Percentiles rank a stretch among this genome's conserved stretches.
phyloP scores from a whole-genome alignment of 2,113 vertebrate species.

The Neopipo cinnamomea region DNA sequence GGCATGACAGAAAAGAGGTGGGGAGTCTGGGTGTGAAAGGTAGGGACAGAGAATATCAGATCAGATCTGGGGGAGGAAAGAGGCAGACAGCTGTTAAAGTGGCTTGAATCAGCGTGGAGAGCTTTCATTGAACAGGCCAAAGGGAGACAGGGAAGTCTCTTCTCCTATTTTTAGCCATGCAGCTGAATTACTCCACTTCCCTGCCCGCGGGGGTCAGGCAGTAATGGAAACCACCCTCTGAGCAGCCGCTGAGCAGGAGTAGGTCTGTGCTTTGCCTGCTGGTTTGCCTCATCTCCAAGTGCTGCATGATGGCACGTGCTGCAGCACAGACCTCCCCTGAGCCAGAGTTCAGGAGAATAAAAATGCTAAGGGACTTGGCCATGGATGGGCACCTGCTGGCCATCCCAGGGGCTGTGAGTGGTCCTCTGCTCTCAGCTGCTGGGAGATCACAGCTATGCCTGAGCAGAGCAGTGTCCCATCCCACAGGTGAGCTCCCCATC shows the following conservation, averaged over 20 bases:
- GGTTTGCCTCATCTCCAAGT: neutral
- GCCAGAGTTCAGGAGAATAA: neutral
- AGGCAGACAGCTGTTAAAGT: neutral
- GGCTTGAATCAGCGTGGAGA: neutral
- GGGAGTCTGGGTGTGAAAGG: neutral
- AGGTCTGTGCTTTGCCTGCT: neutral
- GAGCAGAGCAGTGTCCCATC: neutral
- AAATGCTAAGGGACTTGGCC: neutral
- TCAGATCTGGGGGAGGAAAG: neutral
- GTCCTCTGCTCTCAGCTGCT: neutral
- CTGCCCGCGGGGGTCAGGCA: fast-evolving
- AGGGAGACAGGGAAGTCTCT: neutral
- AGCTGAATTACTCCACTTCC: neutral
- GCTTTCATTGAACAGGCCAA: neutral
- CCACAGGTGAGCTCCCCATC: fast-evolving
- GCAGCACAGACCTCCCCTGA: neutral
- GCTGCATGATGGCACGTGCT: fast-evolving
- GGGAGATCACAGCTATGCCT: fast-evolving
- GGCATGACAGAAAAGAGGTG: neutral
- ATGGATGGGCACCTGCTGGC: neutral
- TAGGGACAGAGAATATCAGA: neutral
- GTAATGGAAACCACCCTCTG: slow-evolving; percentile 19
- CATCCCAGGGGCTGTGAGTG: too few species aligned
- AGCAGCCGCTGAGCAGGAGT: neutral
- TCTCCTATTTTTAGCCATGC: slow-evolving; percentile 22